Percentiles rank a stretch among this genome's conserved stretches.
phyloP scores from a whole-genome alignment of 1,140 invertebrate genomes.

The Heliconius hermathena region DNA sequence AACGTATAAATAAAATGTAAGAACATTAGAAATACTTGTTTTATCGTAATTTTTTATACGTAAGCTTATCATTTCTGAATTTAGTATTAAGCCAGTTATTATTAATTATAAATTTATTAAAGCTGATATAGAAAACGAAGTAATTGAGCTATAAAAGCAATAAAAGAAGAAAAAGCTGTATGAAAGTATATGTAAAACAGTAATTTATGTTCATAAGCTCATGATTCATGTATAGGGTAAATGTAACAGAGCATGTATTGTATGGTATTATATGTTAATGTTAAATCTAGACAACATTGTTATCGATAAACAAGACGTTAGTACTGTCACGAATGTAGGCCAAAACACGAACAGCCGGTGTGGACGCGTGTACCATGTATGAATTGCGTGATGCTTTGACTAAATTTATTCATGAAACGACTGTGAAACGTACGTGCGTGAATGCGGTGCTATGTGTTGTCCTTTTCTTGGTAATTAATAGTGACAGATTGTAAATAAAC shows the following conservation, averaged over 20 bases:
- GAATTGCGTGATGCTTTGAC: constrained; percentile 25
- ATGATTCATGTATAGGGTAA: constrained; percentile 1
- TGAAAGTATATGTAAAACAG: neutral
- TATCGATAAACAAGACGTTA: constrained; percentile 41
- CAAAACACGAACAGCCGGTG: constrained; percentile 47
- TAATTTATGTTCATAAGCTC: neutral
- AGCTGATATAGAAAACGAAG: neutral
- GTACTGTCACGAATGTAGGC: constrained; percentile 49
- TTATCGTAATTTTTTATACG: neutral
- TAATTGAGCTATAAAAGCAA: neutral
- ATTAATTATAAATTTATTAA: neutral
- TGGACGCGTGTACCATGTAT: constrained; percentile 40
- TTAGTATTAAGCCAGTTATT: neutral
- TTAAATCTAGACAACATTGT: constrained; percentile 18
- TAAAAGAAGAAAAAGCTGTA: neutral
- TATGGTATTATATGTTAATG: constrained; percentile 19
- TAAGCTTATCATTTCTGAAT: neutral
- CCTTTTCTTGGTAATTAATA: constrained; percentile 56
- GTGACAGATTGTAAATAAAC: constrained; percentile 68
- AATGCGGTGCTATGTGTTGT: constrained; percentile 61
- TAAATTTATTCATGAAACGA: constrained; percentile 40
- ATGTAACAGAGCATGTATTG: constrained; percentile 1
- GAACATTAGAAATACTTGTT: neutral
- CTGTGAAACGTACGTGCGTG: constrained; percentile 61
- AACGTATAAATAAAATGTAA: too few species aligned